Percentiles rank a stretch among this genome's conserved stretches.
phyloP scores from a whole-genome alignment of 64 coral and sea anemone species.

The Dendrophyllia cribrosa region DNA sequence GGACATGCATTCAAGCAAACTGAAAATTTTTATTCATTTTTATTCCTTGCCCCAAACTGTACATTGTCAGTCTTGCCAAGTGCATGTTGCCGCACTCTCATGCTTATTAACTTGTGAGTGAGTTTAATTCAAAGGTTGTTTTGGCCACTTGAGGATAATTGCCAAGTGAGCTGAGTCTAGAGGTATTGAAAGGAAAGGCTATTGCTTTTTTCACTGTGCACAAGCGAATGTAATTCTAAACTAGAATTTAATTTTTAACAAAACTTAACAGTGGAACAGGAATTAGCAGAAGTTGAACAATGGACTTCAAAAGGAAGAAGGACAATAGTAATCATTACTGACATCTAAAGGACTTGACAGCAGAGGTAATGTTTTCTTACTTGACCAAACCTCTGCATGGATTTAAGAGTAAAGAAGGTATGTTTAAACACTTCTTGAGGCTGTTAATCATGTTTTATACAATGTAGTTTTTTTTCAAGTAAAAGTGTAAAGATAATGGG shows the following conservation, averaged over 20 bases:
- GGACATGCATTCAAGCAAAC: neutral
- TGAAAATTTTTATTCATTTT: conserved; percentile 6
- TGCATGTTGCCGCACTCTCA: neutral
- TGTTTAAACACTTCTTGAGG: neutral
- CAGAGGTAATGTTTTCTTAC: neutral
- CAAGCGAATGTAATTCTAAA: conserved; percentile 12
- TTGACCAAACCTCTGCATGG: neutral
- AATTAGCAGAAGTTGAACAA: conserved; percentile 41
- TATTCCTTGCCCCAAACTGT: too few relatives aligned
- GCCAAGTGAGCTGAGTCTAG: conserved; percentile 41
- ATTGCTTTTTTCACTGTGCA: neutral
- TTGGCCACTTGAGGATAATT: conserved; percentile 51
- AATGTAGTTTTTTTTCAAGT: too few relatives aligned
- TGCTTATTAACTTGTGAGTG: conserved; percentile 42
- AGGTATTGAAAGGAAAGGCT: conserved; percentile 34
- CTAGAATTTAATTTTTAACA: conserved; percentile 63
- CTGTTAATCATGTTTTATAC: too few relatives aligned
- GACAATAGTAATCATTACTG: conserved; percentile 17
- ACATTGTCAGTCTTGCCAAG: conserved; percentile 19
- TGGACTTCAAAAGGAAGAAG: conserved; percentile 19
- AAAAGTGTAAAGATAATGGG: too few relatives aligned
- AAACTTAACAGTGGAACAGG: conserved; percentile 57
- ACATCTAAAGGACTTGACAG: conserved; percentile 16
- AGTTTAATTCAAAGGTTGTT: conserved; percentile 52
- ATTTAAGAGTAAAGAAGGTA: conserved; percentile 13